Evolutionary conservation across 2,113 vertebrate genomes (phyloP).

Genomic region (Nicator chloris): DNA sequence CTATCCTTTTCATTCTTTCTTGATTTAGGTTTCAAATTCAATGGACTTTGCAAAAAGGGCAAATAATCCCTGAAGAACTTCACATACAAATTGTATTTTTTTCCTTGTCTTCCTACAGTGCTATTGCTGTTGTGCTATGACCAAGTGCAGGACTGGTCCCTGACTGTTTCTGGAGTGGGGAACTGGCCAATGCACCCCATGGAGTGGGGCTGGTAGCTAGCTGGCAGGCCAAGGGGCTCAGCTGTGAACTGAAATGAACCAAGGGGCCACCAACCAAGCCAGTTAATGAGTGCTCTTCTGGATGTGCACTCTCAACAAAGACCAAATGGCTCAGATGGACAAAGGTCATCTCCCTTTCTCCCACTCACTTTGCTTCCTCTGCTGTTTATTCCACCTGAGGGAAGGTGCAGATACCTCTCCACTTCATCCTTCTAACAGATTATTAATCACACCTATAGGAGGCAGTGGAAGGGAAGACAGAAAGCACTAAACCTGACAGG

Average conservation of each 20-base stretch:
- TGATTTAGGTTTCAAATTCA: neutral
- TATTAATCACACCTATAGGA: constrained; percentile 47
- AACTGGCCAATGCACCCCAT: neutral
- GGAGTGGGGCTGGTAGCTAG: neutral
- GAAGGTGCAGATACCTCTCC: neutral
- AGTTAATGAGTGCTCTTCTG: neutral
- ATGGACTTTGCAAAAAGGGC: neutral
- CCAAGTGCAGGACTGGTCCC: neutral
- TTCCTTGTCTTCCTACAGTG: neutral
- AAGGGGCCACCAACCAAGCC: neutral
- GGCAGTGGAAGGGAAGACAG: neutral
- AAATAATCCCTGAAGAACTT: neutral
- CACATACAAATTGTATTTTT: neutral
- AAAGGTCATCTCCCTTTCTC: neutral
- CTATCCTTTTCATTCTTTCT: neutral
- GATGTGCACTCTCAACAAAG: neutral
- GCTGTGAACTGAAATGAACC: neutral
- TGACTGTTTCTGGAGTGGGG: neutral
- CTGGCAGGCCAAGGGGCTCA: neutral
- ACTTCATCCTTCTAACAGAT: neutral
- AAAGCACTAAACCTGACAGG: constrained; percentile 64
- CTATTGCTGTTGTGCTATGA: neutral
- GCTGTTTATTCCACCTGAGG: neutral
- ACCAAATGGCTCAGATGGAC: neutral
- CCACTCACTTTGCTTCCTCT: neutral